Conservation (phyloP, 2,888 invertebrate genomes). For the Eulithis testata region DNA sequence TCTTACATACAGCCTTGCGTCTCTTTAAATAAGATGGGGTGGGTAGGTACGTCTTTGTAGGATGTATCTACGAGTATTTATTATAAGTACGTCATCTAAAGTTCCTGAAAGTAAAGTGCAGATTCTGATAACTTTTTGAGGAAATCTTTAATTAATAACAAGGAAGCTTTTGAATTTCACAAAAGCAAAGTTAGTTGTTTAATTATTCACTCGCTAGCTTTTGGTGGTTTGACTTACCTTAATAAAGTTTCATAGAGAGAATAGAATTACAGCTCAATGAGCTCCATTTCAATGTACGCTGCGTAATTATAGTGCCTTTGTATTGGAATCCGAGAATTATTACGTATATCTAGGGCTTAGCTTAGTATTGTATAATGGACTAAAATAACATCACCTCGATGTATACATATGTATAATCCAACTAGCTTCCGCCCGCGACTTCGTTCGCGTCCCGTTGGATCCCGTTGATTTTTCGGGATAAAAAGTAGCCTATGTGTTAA, state of each 20-base stretch:
- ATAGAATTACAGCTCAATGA: constrained; percentile 17
- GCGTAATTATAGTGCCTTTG: constrained; percentile 1
- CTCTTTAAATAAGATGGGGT: too few relatives aligned
- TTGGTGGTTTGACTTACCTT: constrained; percentile 26
- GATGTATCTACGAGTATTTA: too few relatives aligned
- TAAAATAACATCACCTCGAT: too few relatives aligned
- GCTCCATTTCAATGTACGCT: background rate
- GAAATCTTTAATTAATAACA: constrained; percentile 28
- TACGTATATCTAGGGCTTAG: too few relatives aligned
- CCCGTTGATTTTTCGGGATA: too few relatives aligned
- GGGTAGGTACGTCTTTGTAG: too few relatives aligned
- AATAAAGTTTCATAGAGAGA: constrained; percentile 23
- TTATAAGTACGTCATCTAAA: constrained; percentile 4
- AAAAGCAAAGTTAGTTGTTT: constrained; percentile 32
- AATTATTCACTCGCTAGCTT: constrained; percentile 33
- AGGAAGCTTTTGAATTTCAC: constrained; percentile 32
- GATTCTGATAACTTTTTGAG: constrained; percentile 26
- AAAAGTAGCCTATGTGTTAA: too few relatives aligned
- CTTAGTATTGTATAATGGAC: too few relatives aligned
- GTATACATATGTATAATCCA: too few relatives aligned
- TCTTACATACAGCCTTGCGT: too few relatives aligned
- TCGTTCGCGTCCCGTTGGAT: too few relatives aligned
- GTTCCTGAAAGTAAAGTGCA: constrained; percentile 19
- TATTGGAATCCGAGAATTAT: background rate
- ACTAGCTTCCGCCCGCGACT: too few relatives aligned